Percentiles rank a stretch among this genome's conserved stretches.
Evolutionary conservation across 2,113 vertebrate genomes (phyloP).

Genomic region (Xiphophorus couchianus): DNA sequence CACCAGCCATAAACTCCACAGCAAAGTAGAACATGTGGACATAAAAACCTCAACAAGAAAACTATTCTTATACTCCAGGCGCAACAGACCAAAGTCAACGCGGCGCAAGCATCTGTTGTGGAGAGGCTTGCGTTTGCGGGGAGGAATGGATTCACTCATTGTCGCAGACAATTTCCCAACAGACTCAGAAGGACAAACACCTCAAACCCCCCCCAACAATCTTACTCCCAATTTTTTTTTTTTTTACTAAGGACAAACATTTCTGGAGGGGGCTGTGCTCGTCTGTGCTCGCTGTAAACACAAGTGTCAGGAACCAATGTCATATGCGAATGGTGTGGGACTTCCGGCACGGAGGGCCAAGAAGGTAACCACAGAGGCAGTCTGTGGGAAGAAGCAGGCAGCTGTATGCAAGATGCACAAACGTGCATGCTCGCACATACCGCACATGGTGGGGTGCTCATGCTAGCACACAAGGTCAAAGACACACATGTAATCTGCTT

Average conservation of each 20-base stretch:
- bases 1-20: conserved; percentile 54
- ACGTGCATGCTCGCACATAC: conserved; percentile 34
- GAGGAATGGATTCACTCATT: conserved; percentile 76
- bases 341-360: conserved; percentile 68
- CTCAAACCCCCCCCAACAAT: conserved; percentile 29
- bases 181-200: conserved; percentile 72
- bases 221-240: background rate
- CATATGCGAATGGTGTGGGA: conserved; percentile 72
- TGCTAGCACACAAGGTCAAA: conserved; percentile 4
- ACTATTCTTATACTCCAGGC: conserved; percentile 75
- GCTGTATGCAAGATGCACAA: conserved; percentile 62
- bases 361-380: conserved; percentile 60
- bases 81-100: conserved; percentile 62
- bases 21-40: conserved; percentile 69
- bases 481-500: conserved; percentile 1
- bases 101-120: conserved; percentile 83
- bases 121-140: conserved; percentile 72
- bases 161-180: conserved; percentile 71
- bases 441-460: conserved; percentile 12
- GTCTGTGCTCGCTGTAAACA: conserved; percentile 74
- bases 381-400: conserved; percentile 66
- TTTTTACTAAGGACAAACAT: conserved; percentile 69
- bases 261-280: conserved; percentile 64
- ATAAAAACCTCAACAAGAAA: conserved; percentile 54
- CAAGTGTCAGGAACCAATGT: conserved; percentile 74